Evolutionary conservation across 1,140 invertebrate species (phyloP).

Genomic region (Maniola jurtina): DNA sequence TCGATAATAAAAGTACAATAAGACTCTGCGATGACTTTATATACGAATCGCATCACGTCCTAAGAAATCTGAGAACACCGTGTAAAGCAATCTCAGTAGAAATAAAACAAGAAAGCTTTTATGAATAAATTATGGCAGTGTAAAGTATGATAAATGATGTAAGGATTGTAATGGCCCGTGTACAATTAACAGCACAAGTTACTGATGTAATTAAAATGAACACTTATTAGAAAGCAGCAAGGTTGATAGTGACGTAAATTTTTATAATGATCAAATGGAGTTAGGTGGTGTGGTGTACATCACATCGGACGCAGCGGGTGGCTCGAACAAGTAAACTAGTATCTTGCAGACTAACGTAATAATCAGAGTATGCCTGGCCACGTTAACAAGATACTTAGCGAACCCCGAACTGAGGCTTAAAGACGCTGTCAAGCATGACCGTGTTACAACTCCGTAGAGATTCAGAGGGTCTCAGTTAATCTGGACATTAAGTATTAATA

Average conservation of each 20-base stretch:
- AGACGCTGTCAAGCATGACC: constrained; percentile 41
- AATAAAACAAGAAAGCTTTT: constrained; percentile 68
- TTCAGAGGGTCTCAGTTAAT: constrained; percentile 38
- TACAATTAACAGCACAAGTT: constrained; percentile 53
- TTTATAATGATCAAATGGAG: constrained; percentile 43
- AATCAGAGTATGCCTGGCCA: constrained; percentile 65
- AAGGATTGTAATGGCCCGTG: constrained; percentile 71
- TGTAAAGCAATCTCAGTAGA: constrained; percentile 64
- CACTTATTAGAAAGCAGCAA: constrained; percentile 37
- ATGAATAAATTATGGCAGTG: constrained; percentile 76
- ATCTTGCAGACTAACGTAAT: constrained; percentile 68
- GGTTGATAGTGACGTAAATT: constrained; percentile 46
- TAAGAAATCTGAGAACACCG: constrained; percentile 69
- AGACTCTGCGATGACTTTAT: constrained; percentile 58
- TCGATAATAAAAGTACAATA: constrained; percentile 68
- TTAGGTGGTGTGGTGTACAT: constrained; percentile 55
- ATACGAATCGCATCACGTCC: constrained; percentile 67
- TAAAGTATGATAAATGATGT: constrained; percentile 77
- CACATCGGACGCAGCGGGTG: constrained; percentile 70
- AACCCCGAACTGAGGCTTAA: constrained; percentile 38
- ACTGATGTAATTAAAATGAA: constrained; percentile 15
- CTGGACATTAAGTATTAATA: constrained; percentile 50
- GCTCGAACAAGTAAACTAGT: constrained; percentile 67
- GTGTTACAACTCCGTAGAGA: constrained; percentile 12
- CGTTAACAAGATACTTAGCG: constrained; percentile 54